phyloP scores from a whole-genome alignment of 2,113 vertebrate genomes.

The Callospermophilus lateralis region DNA sequence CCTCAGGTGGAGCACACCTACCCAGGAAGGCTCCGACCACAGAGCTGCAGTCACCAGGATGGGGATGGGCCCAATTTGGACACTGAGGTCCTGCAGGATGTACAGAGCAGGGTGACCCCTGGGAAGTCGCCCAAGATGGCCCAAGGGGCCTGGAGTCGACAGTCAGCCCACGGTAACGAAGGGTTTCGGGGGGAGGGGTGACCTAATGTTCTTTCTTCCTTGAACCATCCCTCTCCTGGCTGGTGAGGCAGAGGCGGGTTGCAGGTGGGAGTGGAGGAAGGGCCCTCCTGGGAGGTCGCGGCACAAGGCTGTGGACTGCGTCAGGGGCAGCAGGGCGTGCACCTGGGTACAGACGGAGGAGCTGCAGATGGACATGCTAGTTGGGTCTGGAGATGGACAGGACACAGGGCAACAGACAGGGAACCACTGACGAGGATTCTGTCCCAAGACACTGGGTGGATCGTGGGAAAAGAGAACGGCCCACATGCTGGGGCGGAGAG shows the following conservation, averaged over 20 bases:
- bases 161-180: fast-evolving
- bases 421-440: fast-evolving
- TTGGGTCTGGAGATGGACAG: neutral
- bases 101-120: neutral
- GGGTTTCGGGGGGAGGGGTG: fast-evolving
- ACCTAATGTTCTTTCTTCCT: no score
- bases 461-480: neutral
- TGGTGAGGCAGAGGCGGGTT: neutral
- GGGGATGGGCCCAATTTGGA: neutral
- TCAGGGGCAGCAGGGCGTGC: fast-evolving
- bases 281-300: neutral
- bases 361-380: fast-evolving
- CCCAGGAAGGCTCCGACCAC: fast-evolving
- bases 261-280: fast-evolving
- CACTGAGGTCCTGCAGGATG: fast-evolving
- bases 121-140: neutral
- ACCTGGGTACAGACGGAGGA: neutral
- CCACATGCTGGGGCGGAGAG: fast-evolving
- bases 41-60: fast-evolving
- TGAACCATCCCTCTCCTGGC: neutral
- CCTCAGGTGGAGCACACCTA: neutral
- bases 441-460: neutral
- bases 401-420: no score
- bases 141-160: no score
- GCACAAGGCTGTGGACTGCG: neutral